Base-by-base conservation (phyloP, 2,888 invertebrate genomes). In the Microdon myrmicae region DNA sequence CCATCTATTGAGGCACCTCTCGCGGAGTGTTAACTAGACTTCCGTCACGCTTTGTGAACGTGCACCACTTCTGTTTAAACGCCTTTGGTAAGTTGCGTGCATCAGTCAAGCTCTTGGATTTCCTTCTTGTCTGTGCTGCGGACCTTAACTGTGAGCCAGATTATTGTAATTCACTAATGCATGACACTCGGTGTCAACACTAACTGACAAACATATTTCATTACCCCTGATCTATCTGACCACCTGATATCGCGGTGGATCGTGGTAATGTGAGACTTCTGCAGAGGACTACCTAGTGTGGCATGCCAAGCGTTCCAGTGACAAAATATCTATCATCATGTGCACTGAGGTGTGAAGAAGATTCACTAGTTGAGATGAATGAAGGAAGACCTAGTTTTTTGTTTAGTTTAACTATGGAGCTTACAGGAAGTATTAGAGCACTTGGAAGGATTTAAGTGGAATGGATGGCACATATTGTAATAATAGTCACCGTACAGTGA, bases 341-440 rank as follows among this genome's bases (percentile, higher is more conserved):
- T 43, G 51, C 58, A 41, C 13, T 35, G 41, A 47, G 23, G 31
- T 58, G 51, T 64, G 51, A 35, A 45, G 51, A 56, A 58, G 47
- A 58, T 47, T 64, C 64, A 58, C 47, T 28, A 47, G 47, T 64
- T 64, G 47, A 55, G 22, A 20, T 53, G 49, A 58, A 47, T 51
- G 58, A 64, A 64, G 64, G 58, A 47, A 29, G 25, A 39, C n/a
- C n/a, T n/a, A n/a, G n/a, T n/a, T n/a, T n/a, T n/a, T n/a, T n/a
- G n/a, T n/a, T n/a, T n/a, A n/a, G n/a, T n/a, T n/a, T n/a, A n/a
- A n/a, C n/a, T n/a, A n/a, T n/a, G n/a, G n/a, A n/a, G n/a, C n/a
- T n/a, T n/a, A n/a, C n/a, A n/a, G n/a, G n/a, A n/a, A n/a, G n/a
- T n/a, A n/a, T n/a, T n/a, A n/a, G n/a, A n/a, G n/a, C n/a, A n/a